Evolutionary conservation across 1,140 invertebrate genomes (phyloP), one percentile per base, ranked within the genome.

Genomic region (Polypedilum pembai): DNA sequence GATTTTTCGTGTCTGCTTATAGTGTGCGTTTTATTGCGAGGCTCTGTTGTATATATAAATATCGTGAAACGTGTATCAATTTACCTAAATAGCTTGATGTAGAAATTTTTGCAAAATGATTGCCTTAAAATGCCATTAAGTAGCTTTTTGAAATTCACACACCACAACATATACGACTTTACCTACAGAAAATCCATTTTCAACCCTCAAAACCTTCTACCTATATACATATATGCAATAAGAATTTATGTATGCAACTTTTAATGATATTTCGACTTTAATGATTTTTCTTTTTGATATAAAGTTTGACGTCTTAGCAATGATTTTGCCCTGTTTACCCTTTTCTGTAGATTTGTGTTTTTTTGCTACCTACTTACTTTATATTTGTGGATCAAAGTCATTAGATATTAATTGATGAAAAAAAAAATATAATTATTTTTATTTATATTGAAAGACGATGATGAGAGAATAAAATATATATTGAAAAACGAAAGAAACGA

Each of bases 361-460:
- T 56, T 56, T 33, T 56, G 45, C 45, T 12, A n/a, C n/a, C 12
- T n/a, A 56, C 12, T n/a, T 56, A 56, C 15, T 45, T 45, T 12
- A 45, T 12, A n/a, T 56, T 12, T 56, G 45, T n/a, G 45, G 45
- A 56, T 56, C 45, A 56, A 56, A 56, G 45, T 56, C 45, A 56
- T 56, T 56, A 56, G 45, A 56, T 15, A n/a, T 12, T 56, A 56
- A 56, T 56, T 33, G 24, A 33, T 3, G 24, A 56, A n/a, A n/a
- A 56, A n/a, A n/a, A 56, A n/a, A n/a, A n/a, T n/a, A n/a, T 56
- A n/a, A 56, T 56, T 56, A 56, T 56, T 56, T 56, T 56, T 56
- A 56, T 56, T 56, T 56, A 56, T 56, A 56, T n/a, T 56, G 45
- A 56, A 45, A 8, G 45, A 56, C 24, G 1, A 33, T 33, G 24